Evolutionary conservation across 2,113 vertebrate species (phyloP).

Genomic region (Castor canadensis): DNA sequence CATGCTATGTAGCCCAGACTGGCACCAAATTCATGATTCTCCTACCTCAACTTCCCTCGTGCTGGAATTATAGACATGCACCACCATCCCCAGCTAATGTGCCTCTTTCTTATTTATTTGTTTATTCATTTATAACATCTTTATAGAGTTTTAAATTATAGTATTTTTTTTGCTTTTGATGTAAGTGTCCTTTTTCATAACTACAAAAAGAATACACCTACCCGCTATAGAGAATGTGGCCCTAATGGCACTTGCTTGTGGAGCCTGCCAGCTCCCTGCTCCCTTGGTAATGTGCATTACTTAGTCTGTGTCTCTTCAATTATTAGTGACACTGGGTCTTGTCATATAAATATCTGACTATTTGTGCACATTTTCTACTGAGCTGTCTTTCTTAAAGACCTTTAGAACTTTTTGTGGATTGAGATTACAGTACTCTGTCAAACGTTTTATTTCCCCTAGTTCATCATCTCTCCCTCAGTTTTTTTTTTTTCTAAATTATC

Average conservation of each 20-base stretch:
- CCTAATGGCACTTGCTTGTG: background rate
- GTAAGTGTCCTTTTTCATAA: background rate
- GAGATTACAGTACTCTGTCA: background rate
- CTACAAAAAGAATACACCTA: background rate
- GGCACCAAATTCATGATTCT: no score
- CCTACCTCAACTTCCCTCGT: no score
- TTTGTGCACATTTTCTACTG: background rate
- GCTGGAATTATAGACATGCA: no score
- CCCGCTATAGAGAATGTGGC: background rate
- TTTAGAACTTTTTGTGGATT: background rate
- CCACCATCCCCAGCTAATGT: no score
- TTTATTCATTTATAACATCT: background rate
- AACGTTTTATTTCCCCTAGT: background rate
- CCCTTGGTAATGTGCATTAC: background rate
- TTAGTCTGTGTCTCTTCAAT: background rate
- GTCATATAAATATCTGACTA: background rate
- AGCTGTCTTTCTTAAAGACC: background rate
- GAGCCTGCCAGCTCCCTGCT: background rate
- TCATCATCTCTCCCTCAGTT: background rate
- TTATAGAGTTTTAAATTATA: background rate
- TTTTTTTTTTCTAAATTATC: background rate
- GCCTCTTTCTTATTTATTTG: no score
- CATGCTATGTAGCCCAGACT: no score
- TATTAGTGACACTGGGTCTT: background rate
- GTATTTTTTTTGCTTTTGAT: background rate